A percentile compares a stretch with the other conserved stretches of the same genome.
These are phyloP conservation scores for Amniataba percoides DNA, from an alignment of 2,797 vertebrate species.

Conservation along the genomic window DNA sequence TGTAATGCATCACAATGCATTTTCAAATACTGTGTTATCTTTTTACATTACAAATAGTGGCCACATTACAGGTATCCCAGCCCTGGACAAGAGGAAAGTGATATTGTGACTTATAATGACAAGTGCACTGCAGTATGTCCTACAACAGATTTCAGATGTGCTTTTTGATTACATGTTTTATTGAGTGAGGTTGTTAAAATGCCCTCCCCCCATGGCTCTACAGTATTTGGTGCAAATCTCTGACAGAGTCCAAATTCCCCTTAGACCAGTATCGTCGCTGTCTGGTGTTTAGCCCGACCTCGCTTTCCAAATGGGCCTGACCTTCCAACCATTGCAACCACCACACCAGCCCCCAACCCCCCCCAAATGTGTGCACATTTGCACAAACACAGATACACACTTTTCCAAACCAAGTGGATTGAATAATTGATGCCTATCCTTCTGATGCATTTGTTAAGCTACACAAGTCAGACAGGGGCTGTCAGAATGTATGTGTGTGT, in stretches of 20 bases:
- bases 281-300: constrained; percentile 89
- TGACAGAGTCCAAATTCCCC: constrained; percentile 88
- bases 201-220: constrained; percentile 75
- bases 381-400: constrained; percentile 56
- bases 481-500: constrained; percentile 60
- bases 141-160: background rate
- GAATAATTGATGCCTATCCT: constrained; percentile 95
- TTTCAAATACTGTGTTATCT: background rate
- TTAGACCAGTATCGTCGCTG: constrained; percentile 85
- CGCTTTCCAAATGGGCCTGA: constrained; percentile 93
- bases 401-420: constrained; percentile 81
- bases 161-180: background rate
- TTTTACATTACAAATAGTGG: background rate
- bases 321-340: constrained; percentile 81
- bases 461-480: constrained; percentile 82
- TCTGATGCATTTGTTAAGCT: constrained; percentile 89
- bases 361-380: background rate
- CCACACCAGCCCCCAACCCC: background rate
- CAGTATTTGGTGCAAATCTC: constrained; percentile 88
- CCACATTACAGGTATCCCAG: too few relatives aligned
- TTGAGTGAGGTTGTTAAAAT: background rate
- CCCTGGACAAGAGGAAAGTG: background rate
- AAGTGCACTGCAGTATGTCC: background rate
- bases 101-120: background rate
- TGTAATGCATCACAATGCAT: background rate